phyloP scores from a whole-genome alignment of 2,797 vertebrate species.

The Amniataba percoides region DNA sequence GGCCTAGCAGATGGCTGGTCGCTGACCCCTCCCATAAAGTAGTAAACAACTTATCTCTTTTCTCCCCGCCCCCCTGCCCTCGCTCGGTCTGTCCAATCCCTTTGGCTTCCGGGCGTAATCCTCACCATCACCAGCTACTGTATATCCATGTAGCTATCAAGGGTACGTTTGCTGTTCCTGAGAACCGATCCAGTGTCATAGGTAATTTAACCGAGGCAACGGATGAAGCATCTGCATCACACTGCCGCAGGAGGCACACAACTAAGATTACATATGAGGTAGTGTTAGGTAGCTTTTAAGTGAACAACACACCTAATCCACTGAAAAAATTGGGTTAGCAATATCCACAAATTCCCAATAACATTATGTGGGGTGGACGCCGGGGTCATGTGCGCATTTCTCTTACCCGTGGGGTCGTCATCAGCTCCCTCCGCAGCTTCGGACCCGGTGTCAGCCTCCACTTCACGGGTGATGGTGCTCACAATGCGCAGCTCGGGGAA shows the following conservation, averaged over 20 bases:
- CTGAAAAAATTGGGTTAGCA: constrained; percentile 1
- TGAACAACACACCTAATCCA: constrained; percentile 9
- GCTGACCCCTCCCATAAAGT: constrained; percentile 68
- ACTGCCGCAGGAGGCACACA: background rate
- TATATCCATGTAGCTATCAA: constrained; percentile 32
- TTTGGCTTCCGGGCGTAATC: constrained; percentile 62
- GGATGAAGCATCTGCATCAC: background rate
- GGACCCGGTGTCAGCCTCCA: constrained; percentile 89
- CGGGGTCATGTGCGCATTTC: background rate
- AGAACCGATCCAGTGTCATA: constrained; percentile 7
- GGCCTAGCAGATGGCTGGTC: constrained; percentile 75
- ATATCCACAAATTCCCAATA: background rate
- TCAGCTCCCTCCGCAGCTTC: constrained; percentile 84
- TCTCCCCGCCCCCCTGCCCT: constrained; percentile 28
- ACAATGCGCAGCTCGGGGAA: constrained; percentile 97
- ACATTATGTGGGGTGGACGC: background rate
- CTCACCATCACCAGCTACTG: constrained; percentile 45
- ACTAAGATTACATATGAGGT: constrained; percentile 11
- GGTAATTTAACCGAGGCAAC: background rate
- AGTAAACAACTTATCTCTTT: constrained; percentile 78
- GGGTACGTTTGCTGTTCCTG: constrained; percentile 9
- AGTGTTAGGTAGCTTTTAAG: constrained; percentile 2
- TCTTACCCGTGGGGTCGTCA: constrained; percentile 94
- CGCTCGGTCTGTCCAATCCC: constrained; percentile 57
- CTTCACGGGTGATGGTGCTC: constrained; percentile 96